These are phyloP conservation scores for Morone saxatilis DNA, from an alignment of 2,113 vertebrate genomes.

Conservation along the genomic window DNA sequence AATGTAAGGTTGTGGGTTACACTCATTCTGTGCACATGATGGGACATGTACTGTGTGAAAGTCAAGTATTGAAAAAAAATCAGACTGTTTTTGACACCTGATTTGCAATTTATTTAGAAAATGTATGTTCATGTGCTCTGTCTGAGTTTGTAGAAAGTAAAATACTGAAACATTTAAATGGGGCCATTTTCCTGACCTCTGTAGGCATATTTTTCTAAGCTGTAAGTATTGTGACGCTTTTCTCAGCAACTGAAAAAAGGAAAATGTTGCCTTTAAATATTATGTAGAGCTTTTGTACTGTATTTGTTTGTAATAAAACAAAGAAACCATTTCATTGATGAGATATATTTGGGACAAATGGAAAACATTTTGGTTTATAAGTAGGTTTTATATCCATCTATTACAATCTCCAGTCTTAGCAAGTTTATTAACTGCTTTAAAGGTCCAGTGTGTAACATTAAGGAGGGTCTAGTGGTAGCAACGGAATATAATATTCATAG, in stretches of 20 bases:
- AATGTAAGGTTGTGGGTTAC: not conserved
- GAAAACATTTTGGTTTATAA: not conserved
- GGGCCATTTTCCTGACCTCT: constrained; percentile 67
- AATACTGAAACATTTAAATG: constrained; percentile 33
- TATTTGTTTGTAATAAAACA: constrained; percentile 83
- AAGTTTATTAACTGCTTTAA: too few species aligned
- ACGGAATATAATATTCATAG: too few species aligned
- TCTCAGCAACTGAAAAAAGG: constrained; percentile 5
- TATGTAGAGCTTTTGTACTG: constrained; percentile 66
- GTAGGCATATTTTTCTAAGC: constrained; percentile 65
- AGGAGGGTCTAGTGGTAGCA: too few species aligned
- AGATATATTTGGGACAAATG: not conserved
- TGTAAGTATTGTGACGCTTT: constrained; percentile 10
- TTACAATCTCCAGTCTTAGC: too few species aligned
- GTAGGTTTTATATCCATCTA: not conserved
- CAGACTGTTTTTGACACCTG: not conserved
- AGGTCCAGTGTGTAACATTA: too few species aligned
- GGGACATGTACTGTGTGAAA: not conserved
- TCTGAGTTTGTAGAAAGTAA: constrained; percentile 61
- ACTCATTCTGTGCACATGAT: constrained; percentile 9
- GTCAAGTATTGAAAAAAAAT: not conserved
- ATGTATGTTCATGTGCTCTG: constrained; percentile 19
- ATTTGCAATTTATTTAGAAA: constrained; percentile 23
- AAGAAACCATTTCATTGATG: constrained; percentile 5
- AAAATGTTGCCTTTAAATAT: constrained; percentile 35